Base-by-base conservation (phyloP, 1,140 invertebrate species). In the Pseudomyrmex flavicornis region DNA sequence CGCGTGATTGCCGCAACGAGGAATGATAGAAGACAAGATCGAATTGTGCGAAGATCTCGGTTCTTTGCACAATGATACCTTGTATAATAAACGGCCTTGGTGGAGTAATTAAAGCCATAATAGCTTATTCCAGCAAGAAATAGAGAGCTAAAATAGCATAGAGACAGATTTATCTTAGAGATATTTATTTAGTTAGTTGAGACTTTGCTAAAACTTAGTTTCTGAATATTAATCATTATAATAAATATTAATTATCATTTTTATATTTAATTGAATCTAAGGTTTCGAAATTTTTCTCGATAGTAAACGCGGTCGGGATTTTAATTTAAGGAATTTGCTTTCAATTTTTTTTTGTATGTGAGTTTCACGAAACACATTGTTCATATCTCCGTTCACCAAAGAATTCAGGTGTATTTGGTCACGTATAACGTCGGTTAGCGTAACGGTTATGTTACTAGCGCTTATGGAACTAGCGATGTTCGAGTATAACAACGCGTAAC, bases 381-480 rank as follows among this genome's bases (percentile, higher is more conserved):
- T 13, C 17, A 52, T 20, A 2, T 13, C 10, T 58, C 4, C 13
- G 50, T 46, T 8, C 15, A 3, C 2, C 17, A 46, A 48, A 46
- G 35, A 73, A 12, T 17, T 46, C 22, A 15, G 9, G 1, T 48
- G 20, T 54, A 52, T 68, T 68, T 26, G 48, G 17, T 73, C 35
- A 50, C 17, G 75, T 20, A 63, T 44, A 83, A 76, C 72, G 63
- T 83, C 77, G 84, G 85, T 84, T 73, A 84, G 70, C 59, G 82
- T 85, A 87, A 82, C 26, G 22, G 74, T 68, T 48, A 75, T 2
- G 17, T 59, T 44, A 12, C 75, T 17, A 17, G 17, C 12, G 70
- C 44, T 84, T 87, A 65, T 59, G 59, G 73, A 82, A 63, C 68
- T 65, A 82, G 54, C 56, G 66, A 58, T 85, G 82, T n/a, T 26